Evolutionary conservation across 2,113 vertebrate genomes (phyloP).

Genomic region (Eurypyga helias): DNA sequence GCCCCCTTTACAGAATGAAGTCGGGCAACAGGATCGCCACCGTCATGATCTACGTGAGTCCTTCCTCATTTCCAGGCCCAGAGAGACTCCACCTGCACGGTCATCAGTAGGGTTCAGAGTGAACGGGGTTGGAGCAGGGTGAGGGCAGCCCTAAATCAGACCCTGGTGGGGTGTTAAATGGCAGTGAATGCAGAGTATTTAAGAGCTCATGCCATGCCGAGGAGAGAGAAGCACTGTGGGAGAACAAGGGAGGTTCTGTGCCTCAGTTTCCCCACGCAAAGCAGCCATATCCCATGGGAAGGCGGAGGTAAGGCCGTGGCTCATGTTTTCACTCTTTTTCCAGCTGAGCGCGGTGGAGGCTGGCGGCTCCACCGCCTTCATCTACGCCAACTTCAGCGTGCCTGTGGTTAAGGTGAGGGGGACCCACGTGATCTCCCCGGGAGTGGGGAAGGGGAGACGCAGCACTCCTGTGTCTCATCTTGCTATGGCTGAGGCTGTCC

Average conservation of each 20-base stretch:
- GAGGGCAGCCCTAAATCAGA: background rate
- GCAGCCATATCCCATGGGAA: accelerated
- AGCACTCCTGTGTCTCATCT: too few species aligned
- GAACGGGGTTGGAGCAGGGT: accelerated
- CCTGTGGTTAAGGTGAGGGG: conserved; percentile 88
- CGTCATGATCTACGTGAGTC: conserved; percentile 95
- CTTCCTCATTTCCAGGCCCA: accelerated
- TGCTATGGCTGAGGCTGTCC: background rate
- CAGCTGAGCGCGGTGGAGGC: conserved; percentile 91
- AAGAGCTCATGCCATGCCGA: accelerated
- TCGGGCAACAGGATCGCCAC: conserved; percentile 93
- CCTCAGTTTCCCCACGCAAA: background rate
- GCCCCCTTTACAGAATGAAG: conserved; percentile 90
- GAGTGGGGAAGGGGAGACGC: background rate
- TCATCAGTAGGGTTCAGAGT: background rate
- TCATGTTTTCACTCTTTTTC: background rate
- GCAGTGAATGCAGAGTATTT: accelerated
- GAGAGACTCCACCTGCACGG: background rate
- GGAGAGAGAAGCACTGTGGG: accelerated
- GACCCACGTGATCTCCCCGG: accelerated
- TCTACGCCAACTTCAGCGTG: conserved; percentile 90
- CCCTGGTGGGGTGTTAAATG: accelerated
- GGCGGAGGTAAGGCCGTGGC: too few species aligned
- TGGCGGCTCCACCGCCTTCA: conserved; percentile 91
- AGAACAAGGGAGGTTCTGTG: background rate